Evolutionary conservation across 1,140 invertebrate genomes (phyloP).

Genomic region (Drosophila takahashii): DNA sequence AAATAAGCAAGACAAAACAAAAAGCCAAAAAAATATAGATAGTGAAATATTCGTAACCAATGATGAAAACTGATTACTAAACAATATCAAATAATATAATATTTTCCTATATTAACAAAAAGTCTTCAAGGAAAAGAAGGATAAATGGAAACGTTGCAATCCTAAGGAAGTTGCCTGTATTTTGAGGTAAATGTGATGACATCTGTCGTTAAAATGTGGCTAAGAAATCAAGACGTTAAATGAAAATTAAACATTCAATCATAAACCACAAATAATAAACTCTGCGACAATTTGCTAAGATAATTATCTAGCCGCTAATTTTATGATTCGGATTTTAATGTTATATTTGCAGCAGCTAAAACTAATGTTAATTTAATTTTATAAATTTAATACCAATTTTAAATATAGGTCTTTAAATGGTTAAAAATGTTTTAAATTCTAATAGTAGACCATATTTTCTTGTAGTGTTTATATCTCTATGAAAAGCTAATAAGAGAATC

Average conservation of each 20-base stretch:
- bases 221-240: background rate
- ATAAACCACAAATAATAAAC: background rate
- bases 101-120: background rate
- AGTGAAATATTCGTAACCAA: slow-evolving; percentile 8
- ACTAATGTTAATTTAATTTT: no score
- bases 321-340: no score
- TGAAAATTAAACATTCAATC: background rate
- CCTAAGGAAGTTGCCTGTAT: background rate
- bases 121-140: background rate
- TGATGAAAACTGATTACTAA: background rate
- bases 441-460: background rate
- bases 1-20: slow-evolving; percentile 16
- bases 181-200: slow-evolving; percentile 8
- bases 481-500: slow-evolving; percentile 47
- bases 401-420: no score
- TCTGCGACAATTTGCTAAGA: background rate
- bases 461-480: slow-evolving; percentile 38
- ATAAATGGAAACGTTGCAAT: background rate
- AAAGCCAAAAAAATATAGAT: slow-evolving; percentile 26
- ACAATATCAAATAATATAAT: background rate
- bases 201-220: background rate
- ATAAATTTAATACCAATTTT: no score
- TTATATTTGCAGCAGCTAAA: background rate
- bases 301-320: background rate
- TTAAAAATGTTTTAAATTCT: background rate